Percentiles rank a stretch among this genome's conserved stretches.
These are phyloP conservation scores for Lepidochitona cinerea DNA, from an alignment of 2,888 invertebrate genomes.

Conservation along the genomic window DNA sequence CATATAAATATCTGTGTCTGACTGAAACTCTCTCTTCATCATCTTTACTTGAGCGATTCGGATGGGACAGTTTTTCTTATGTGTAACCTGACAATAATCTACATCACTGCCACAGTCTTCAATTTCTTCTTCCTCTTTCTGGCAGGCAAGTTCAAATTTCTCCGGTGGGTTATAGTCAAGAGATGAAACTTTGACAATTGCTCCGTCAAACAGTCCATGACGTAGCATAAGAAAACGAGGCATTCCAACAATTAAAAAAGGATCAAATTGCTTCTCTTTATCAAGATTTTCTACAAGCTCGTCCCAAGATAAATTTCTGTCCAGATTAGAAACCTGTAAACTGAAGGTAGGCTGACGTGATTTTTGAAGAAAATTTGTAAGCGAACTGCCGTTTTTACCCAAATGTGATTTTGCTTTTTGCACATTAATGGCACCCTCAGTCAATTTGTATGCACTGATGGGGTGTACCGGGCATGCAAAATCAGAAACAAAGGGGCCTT, in stretches of 20 bases:
- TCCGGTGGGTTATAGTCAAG: neutral
- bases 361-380: neutral
- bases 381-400: neutral
- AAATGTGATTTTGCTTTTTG: too few species aligned
- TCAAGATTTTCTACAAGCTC: constrained; percentile 46
- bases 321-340: neutral
- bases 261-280: constrained; percentile 47
- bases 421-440: neutral
- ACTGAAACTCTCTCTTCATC: neutral
- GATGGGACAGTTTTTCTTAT: neutral
- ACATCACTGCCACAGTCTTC: neutral
- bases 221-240: constrained; percentile 50
- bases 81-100: neutral
- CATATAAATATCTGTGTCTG: constrained; percentile 38
- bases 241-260: constrained; percentile 55
- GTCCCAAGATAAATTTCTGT: constrained; percentile 45
- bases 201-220: constrained; percentile 56
- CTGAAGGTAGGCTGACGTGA: neutral
- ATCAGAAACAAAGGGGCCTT: neutral
- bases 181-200: constrained; percentile 45
- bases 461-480: neutral
- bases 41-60: constrained; percentile 5
- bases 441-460: neutral
- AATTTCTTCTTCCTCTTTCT: neutral
- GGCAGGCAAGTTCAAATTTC: too few species aligned